A percentile compares a stretch with the other conserved stretches of the same genome.
Conservation (phyloP, 2,113 vertebrate genomes). For the Colius striatus region DNA sequence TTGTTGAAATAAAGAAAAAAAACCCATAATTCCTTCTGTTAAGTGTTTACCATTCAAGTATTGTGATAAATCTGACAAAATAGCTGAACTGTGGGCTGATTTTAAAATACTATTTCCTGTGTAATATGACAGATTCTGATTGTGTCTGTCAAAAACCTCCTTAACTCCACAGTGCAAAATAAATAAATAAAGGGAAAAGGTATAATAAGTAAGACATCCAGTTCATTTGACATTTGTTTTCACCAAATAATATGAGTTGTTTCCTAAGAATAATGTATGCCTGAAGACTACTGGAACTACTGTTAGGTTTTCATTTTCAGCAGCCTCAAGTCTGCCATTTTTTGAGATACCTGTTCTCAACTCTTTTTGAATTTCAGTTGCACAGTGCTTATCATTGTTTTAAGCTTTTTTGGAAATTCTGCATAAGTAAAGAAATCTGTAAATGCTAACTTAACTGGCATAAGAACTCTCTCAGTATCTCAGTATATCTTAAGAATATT, state of each 20-base stretch:
- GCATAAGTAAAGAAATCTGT: background rate
- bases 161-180: conserved; percentile 31
- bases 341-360: background rate
- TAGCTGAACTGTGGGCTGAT: conserved; percentile 41
- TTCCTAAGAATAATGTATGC: conserved; percentile 28
- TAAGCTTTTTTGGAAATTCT: background rate
- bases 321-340: background rate
- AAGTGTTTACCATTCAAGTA: conserved; percentile 37
- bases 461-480: background rate
- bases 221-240: conserved; percentile 39
- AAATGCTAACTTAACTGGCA: background rate
- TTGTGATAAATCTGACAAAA: conserved; percentile 57
- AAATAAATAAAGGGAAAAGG: conserved; percentile 28
- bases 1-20: conserved; percentile 29
- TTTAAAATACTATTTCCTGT: conserved; percentile 36
- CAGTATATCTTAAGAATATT: background rate
- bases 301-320: background rate
- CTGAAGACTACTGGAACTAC: background rate
- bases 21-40: background rate
- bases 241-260: conserved; percentile 4
- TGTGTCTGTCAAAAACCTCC: conserved; percentile 56
- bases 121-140: conserved; percentile 49
- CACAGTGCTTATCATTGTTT: background rate
- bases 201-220: background rate
- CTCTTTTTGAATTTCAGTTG: background rate